Evolutionary conservation across 2,888 invertebrate species (phyloP).

Genomic region (Gryllus longicercus): DNA sequence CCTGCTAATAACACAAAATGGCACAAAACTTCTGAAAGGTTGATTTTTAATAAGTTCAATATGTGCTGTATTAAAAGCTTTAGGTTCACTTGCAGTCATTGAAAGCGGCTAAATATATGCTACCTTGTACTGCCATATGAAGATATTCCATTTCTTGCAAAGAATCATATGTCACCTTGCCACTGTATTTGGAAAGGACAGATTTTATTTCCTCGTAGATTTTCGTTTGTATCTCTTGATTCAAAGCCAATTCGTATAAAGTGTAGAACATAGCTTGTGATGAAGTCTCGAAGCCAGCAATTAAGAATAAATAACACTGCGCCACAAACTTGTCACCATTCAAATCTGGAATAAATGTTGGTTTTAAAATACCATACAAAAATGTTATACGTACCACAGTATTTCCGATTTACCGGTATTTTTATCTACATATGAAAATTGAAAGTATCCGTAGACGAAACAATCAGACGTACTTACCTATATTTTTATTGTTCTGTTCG

Average conservation of each 20-base stretch:
- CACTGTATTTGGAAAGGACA: slow-evolving; percentile 24
- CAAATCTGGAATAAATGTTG: not conserved
- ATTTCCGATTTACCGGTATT: too few species aligned
- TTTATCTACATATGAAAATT: too few species aligned
- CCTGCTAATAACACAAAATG: too few species aligned
- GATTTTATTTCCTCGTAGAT: slow-evolving; percentile 18
- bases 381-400: not conserved
- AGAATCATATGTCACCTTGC: slow-evolving; percentile 25
- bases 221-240: slow-evolving; percentile 34
- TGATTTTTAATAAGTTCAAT: too few species aligned
- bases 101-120: not conserved
- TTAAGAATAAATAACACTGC: slow-evolving; percentile 32
- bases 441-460: not conserved
- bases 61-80: too few species aligned
- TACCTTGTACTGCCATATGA: slow-evolving; percentile 27
- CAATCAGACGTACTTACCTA: not conserved
- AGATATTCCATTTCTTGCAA: slow-evolving; percentile 29
- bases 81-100: too few species aligned
- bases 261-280: slow-evolving; percentile 25
- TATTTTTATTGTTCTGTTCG: not conserved
- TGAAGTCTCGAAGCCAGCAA: slow-evolving; percentile 33
- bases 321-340: slow-evolving; percentile 23
- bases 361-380: not conserved
- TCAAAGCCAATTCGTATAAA: slow-evolving; percentile 33
- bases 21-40: too few species aligned